phyloP scores from a whole-genome alignment of 2,888 invertebrate genomes.

The Lasioglossum morio region DNA sequence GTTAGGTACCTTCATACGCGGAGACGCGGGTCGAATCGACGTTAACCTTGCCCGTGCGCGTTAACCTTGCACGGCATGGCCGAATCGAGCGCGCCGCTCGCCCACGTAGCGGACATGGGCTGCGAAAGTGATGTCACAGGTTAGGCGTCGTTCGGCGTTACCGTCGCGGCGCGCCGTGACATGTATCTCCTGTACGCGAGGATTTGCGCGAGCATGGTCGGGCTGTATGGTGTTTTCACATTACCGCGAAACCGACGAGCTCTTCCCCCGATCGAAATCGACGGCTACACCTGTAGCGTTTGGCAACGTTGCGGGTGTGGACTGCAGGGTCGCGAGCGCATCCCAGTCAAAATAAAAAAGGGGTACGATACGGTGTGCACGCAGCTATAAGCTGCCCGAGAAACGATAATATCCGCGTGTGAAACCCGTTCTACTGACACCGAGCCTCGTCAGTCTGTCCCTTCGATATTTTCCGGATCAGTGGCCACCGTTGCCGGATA shows the following conservation, averaged over 20 bases:
- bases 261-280: constrained; percentile 46
- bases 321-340: background rate
- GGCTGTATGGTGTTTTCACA: background rate
- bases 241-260: constrained; percentile 10
- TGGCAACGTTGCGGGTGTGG: constrained; percentile 53
- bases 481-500: constrained; percentile 61
- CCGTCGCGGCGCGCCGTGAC: background rate
- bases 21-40: constrained; percentile 42
- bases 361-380: background rate
- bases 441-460: constrained; percentile 40
- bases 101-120: constrained; percentile 29
- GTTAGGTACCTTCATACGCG: constrained; percentile 28
- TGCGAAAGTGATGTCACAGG: constrained; percentile 54
- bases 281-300: constrained; percentile 67
- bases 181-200: background rate
- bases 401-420: constrained; percentile 37
- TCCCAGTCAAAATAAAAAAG: background rate
- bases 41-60: constrained; percentile 60
- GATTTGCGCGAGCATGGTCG: background rate
- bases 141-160: background rate
- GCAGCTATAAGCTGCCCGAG: background rate
- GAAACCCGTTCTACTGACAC: constrained; percentile 46
- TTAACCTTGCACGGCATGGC: constrained; percentile 60
- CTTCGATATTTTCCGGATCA: constrained; percentile 65
- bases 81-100: constrained; percentile 47